Conservation (phyloP, 2,797 vertebrate genomes). For the Chiroxiphia lanceolata region DNA sequence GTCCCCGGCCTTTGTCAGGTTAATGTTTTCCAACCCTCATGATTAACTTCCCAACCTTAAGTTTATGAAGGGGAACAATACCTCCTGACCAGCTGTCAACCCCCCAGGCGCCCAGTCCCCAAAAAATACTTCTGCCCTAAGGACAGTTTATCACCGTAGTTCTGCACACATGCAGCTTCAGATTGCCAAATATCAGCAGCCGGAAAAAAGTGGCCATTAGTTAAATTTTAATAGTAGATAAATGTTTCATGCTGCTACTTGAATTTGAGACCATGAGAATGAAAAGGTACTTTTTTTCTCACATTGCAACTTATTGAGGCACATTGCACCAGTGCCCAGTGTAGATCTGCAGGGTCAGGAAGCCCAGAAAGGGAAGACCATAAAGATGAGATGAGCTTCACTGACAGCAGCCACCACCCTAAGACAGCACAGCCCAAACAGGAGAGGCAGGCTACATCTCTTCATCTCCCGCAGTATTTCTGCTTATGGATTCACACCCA, state of each 20-base stretch:
- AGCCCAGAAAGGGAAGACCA: background rate
- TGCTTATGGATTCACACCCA: background rate
- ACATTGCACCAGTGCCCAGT: rapidly evolving
- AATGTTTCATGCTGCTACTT: background rate
- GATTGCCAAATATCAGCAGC: background rate
- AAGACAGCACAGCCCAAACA: background rate
- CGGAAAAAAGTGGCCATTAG: background rate
- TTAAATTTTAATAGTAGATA: background rate
- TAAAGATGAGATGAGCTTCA: background rate
- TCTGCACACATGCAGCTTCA: rapidly evolving
- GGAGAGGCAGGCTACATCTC: background rate
- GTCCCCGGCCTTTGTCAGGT: background rate
- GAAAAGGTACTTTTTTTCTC: background rate
- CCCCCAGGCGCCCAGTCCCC: rapidly evolving
- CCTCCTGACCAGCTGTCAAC: background rate
- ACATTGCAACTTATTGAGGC: background rate
- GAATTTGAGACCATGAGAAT: background rate
- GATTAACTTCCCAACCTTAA: background rate
- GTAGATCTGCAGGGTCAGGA: background rate
- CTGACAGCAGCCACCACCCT: background rate
- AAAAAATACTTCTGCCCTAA: background rate
- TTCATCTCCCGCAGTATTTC: background rate
- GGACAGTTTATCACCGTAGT: rapidly evolving
- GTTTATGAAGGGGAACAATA: slow-evolving; percentile 12
- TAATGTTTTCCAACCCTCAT: slow-evolving; percentile 36